Percentiles rank a stretch among this genome's conserved stretches.
Evolutionary conservation across 2,113 vertebrate species (phyloP).

Genomic region (Xenopus laevis): DNA sequence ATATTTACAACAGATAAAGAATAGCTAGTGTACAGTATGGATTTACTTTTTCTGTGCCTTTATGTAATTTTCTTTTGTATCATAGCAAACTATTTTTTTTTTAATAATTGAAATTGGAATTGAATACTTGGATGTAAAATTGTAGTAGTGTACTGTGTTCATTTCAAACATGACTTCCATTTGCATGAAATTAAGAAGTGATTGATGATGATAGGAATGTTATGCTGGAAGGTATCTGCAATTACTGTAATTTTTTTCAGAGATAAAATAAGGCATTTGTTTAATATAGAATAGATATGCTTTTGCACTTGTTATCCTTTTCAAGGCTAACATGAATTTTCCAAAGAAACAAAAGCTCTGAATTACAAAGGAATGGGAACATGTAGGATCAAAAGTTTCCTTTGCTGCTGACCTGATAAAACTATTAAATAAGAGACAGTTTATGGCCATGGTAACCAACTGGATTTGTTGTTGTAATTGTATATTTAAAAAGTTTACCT

Average conservation of each 20-base stretch:
- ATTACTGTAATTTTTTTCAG: constrained; percentile 39
- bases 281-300: constrained; percentile 20
- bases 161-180: constrained; percentile 26
- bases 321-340: constrained; percentile 35
- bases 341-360: constrained; percentile 22
- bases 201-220: constrained; percentile 39
- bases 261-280: constrained; percentile 37
- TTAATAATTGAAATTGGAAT: constrained; percentile 7
- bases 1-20: too few relatives aligned
- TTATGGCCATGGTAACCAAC: constrained; percentile 18
- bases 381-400: constrained; percentile 33
- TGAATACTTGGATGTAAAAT: constrained; percentile 8
- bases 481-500: background rate
- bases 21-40: too few relatives aligned
- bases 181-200: constrained; percentile 41
- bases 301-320: constrained; percentile 36
- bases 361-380: constrained; percentile 34
- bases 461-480: constrained; percentile 20
- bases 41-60: too few relatives aligned
- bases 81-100: background rate
- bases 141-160: constrained; percentile 18
- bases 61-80: too few relatives aligned
- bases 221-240: constrained; percentile 41
- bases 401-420: constrained; percentile 29
- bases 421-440: constrained; percentile 1